Evolutionary conservation across 2,113 vertebrate genomes (phyloP).

Genomic region (Phainopepla nitens): DNA sequence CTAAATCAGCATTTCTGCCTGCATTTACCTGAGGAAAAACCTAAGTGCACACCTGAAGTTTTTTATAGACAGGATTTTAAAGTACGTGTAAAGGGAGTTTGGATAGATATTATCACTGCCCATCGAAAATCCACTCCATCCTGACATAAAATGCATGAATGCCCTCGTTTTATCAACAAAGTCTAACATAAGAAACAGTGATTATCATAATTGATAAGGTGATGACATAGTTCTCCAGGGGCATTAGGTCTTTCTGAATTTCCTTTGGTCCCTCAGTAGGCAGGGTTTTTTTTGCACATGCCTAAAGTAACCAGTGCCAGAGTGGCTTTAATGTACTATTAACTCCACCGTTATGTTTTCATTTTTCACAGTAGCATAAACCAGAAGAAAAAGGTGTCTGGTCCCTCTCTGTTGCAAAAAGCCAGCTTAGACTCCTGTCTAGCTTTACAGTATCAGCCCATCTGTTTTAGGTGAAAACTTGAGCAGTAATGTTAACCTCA

Average conservation of each 20-base stretch:
- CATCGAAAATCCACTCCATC: not conserved
- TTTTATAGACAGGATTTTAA: not conserved
- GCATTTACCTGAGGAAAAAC: not conserved
- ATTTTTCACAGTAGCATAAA: conserved; percentile 40
- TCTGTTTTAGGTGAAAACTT: conserved; percentile 59
- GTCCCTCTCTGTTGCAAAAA: conserved; percentile 46
- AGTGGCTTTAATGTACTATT: not conserved
- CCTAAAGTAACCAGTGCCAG: not conserved
- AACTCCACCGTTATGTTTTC: not conserved
- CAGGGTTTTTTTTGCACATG: not conserved
- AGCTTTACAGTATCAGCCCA: conserved; percentile 57
- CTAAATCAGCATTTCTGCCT: not conserved
- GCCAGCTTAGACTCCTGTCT: conserved; percentile 45
- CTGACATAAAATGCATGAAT: not conserved
- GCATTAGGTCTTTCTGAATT: not conserved
- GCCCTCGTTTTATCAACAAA: not conserved
- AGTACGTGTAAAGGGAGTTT: rapidly evolving
- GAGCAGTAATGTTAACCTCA: conserved; percentile 47
- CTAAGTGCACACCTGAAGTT: not conserved
- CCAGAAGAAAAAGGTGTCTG: conserved; percentile 51
- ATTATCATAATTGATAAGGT: not conserved
- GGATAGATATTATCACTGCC: not conserved
- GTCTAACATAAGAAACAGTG: not conserved
- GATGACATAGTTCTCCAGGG: not conserved
- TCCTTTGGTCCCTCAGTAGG: not conserved